Conservation (phyloP, 1,140 invertebrate species). For the Tetragonula clypearis region DNA sequence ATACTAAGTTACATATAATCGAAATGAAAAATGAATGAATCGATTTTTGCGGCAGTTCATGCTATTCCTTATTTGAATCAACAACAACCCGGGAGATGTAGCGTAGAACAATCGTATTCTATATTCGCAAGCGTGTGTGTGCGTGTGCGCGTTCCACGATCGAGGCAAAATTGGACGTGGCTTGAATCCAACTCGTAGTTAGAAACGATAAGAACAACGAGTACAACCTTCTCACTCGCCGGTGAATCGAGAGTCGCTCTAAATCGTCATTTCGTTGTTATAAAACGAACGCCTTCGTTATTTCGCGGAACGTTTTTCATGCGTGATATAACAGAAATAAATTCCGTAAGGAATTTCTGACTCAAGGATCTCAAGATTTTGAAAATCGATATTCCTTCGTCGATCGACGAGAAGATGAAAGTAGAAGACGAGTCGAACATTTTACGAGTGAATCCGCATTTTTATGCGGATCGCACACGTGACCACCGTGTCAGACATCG, state of each 20-base stretch:
- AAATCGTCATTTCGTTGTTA: neutral
- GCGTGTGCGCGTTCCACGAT: neutral
- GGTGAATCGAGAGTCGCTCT: neutral
- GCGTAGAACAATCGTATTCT: neutral
- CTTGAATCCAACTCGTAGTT: neutral
- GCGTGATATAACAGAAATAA: neutral
- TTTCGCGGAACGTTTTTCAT: neutral
- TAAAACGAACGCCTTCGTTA: neutral
- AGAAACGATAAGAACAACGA: slow-evolving; percentile 9
- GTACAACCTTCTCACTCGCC: neutral
- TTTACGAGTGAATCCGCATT: neutral
- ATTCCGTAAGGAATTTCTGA: neutral
- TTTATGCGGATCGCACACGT: neutral
- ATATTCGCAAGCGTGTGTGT: too few relatives aligned
- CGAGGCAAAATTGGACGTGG: neutral
- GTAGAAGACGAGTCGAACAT: neutral
- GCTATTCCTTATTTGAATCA: too few relatives aligned
- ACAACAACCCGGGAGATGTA: neutral
- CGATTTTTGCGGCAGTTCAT: too few relatives aligned
- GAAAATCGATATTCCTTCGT: neutral
- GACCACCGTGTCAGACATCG: neutral
- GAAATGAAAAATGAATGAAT: neutral
- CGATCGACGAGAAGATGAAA: neutral
- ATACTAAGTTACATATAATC: too few relatives aligned
- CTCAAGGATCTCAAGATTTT: neutral